phyloP scores from a whole-genome alignment of 2,888 invertebrate species.

The Lepidocyrtinus sp. region DNA sequence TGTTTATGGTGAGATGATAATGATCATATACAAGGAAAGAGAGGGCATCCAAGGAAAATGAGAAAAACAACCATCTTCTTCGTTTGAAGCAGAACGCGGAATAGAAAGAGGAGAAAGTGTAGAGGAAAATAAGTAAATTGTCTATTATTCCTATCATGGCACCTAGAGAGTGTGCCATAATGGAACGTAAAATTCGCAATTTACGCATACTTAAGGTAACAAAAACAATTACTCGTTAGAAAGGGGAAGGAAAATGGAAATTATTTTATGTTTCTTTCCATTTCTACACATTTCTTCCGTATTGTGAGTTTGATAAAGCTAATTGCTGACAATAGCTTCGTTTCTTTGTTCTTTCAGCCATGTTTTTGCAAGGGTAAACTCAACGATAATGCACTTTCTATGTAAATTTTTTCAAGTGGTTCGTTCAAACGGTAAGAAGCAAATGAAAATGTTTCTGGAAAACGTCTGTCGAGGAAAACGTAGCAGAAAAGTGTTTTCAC shows the following conservation, averaged over 20 bases:
- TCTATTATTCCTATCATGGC: slow-evolving; percentile 32
- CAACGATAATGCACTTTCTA: background rate
- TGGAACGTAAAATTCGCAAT: slow-evolving; percentile 27
- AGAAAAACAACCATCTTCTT: slow-evolving; percentile 29
- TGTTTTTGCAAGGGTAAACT: background rate
- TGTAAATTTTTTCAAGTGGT: background rate
- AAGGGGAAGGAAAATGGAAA: background rate
- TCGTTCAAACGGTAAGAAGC: too few relatives aligned
- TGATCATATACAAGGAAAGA: slow-evolving; percentile 32
- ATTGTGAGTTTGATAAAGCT: background rate
- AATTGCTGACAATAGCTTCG: background rate
- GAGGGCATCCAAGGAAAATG: slow-evolving; percentile 14
- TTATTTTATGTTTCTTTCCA: background rate
- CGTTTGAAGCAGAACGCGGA: too few relatives aligned
- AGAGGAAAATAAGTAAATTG: slow-evolving; percentile 25
- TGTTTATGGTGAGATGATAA: slow-evolving; percentile 17
- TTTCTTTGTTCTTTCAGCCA: background rate
- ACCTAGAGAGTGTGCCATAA: background rate
- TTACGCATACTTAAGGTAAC: slow-evolving; percentile 27
- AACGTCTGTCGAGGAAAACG: too few relatives aligned
- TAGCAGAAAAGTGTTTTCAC: too few relatives aligned
- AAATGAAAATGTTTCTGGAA: too few relatives aligned
- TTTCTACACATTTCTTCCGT: background rate
- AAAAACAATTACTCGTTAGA: slow-evolving; percentile 28
- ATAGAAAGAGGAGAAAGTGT: background rate